Base-by-base conservation (phyloP, 2,797 vertebrate species). In the Myotis daubentonii region DNA sequence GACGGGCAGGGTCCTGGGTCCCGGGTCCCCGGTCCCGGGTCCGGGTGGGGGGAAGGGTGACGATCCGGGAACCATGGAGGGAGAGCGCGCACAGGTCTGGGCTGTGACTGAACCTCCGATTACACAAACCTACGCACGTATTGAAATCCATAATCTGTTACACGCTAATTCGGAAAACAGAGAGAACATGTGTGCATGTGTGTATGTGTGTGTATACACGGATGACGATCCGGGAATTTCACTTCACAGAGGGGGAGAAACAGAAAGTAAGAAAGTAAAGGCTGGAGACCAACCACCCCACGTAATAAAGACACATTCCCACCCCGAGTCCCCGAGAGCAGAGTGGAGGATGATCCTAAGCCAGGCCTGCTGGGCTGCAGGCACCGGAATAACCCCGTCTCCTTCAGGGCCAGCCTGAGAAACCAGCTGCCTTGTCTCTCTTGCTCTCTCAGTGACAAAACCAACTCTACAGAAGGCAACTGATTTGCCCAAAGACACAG, bases 161-260 rank as follows among this genome's bases (percentile, higher is more conserved):
- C 4, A 25, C 0, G 47, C 3, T 25, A 38, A 57, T 57, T 19
- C 8, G 25, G 38, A 15, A 65, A 28, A 49, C 1, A 28, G 4
- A 62, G 13, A 5, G 49, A 16, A 15, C 15, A 4, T 49, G 49
- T 49, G 47, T 5, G 47, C 5, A 5, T 1, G 13, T 15, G 7
- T 6, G 30, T 1, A 1, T 3, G 44, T 3, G 1, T 6, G 5
- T 3, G 0, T 16, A 36, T 6, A 6, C 28, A 22, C 5, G 2
- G 33, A 28, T 0, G 17, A 19, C 38, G 19, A 28, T 20, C 47
- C 55, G 25, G 33, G 68, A 89, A 79, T 17, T 20, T 15, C 60
- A 62, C 66, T 44, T 41, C 3, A 20, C 11, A 5, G 8, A 19
- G 0, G 19, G 8, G 8, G 44, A 44, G 5, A 7, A 4, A 13